Base-by-base conservation (phyloP, 2,113 vertebrate species). In the Myrmecophaga tridactyla region DNA sequence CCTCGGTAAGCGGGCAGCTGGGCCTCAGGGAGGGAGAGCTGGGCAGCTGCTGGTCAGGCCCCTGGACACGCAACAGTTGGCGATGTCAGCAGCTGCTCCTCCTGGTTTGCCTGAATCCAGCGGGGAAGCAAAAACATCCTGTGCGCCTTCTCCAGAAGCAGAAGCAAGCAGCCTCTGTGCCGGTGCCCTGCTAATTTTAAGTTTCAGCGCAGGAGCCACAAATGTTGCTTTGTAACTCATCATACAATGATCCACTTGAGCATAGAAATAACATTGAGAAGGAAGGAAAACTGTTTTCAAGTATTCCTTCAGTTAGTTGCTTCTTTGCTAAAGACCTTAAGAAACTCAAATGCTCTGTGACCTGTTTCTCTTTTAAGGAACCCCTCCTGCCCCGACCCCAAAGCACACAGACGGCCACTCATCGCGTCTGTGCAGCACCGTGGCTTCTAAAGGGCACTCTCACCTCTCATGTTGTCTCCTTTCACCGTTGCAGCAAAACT, bases 171-270 rank as follows among this genome's bases (percentile, higher is more conserved):
- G 14, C 21, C 69, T 23, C 31, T 0, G 3, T 7, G n/a, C 3
- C 0, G 17, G 9, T 5, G 48, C 9, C 1, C 39, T 2, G 9
- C 88, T 2, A 0, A 6, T 6, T 0, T 6, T 8, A 1, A 1
- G 31, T 36, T 1, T 4, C 2, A 0, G 39, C 0, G 6, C 7
- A 6, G 12, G 39, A 46, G 51, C 39, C 41, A 20, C 13, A 20
- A 0, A 13, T 1, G 2, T 21, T 3, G 48, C 88, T 7, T 14
- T 5, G 36, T 1, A 11, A 2, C 13, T 13, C 9, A 0, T 1
- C 8, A 1, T 13, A 5, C 75, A 1, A 3, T 10, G 36, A 12
- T 1, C 6, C 3, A 6, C 73, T 2, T 11, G 13, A n/a, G 60
- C 62, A 1, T 14, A 43, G 76, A 39, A 0, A 18, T 0, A 48